Conservation (phyloP, 2,797 vertebrate species). For the Tamandua tetradactyla region DNA sequence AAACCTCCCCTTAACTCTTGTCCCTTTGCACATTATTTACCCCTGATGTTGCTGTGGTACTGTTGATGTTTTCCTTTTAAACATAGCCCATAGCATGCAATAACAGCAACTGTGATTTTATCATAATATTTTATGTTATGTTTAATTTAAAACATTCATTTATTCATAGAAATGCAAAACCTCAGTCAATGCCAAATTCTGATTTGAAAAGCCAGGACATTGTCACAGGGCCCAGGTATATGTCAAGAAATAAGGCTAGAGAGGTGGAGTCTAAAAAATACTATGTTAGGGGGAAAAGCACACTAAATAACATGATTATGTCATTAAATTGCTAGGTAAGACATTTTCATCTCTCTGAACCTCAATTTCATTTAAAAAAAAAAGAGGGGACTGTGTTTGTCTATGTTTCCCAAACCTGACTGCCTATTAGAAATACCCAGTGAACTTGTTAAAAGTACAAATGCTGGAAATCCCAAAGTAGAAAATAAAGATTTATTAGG, state of each 20-base stretch:
- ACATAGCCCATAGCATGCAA: too few species aligned
- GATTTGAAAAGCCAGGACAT: neutral
- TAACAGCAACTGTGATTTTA: neutral
- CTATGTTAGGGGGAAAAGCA: neutral
- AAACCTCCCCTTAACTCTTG: too few species aligned
- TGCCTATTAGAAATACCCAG: neutral
- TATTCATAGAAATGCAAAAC: neutral
- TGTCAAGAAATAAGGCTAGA: neutral
- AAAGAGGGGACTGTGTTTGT: neutral
- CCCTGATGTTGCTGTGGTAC: too few species aligned
- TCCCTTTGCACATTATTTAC: too few species aligned
- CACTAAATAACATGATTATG: neutral
- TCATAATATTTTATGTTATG: neutral
- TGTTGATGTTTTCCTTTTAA: too few species aligned
- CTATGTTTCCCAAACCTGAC: neutral
- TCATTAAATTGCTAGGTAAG: neutral
- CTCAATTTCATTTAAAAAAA: neutral
- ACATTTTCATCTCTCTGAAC: conserved; percentile 6
- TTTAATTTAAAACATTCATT: conserved; percentile 45
- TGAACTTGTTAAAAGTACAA: neutral
- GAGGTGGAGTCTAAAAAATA: neutral
- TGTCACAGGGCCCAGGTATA: neutral
- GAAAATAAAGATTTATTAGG: neutral
- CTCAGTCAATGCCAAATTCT: neutral
- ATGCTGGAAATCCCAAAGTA: neutral